Evolutionary conservation across 2,888 invertebrate genomes (phyloP), one percentile per base, ranked within the genome.

Genomic region (Rhamnusium bicolor): DNA sequence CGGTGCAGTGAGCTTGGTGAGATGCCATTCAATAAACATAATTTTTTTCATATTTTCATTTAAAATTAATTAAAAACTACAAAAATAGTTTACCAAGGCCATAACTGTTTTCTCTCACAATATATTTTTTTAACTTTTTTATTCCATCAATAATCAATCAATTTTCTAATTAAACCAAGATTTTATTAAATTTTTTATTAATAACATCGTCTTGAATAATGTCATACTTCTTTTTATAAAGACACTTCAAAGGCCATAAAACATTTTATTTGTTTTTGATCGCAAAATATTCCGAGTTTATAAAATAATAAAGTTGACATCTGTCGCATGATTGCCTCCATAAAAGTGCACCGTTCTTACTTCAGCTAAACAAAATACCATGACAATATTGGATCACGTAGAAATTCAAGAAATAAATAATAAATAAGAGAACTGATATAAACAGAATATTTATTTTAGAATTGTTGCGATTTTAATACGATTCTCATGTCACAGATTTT

Each of bases 301-400:
- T 81, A 80, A 80, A 79, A 80, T 76, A 80, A 80, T 82, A 82
- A 82, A 81, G 77, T 72, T 77, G 78, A 76, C 82, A 82, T 79
- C 82, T 82, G 82, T 80, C 80, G 82, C 81, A 76, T 74, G 80
- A 82, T 81, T 79, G 79, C 80, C 62, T 69, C 71, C 67, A 77
- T 81, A 81, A 82, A 81, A 82, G 16, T 77, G 80, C 79, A 79
- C 72, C 72, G 77, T 70, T 76, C 56, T 76, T 74, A 65, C 24
- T 65, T 18, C 65, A 40, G 56, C 21, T 40, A 54, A 67, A 54
- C 67, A 67, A 53, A 66, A 56, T 56, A 24, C 21, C 61, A 24
- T 21, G 61, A 61, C 46, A 47, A 56, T 67, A 67, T 56, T 67
- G 67, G 54, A 46, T 56, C 32, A 56, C 21, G 56, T 67, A 40